Conservation (phyloP, 2,888 invertebrate genomes). For the Drosophila yooni region DNA sequence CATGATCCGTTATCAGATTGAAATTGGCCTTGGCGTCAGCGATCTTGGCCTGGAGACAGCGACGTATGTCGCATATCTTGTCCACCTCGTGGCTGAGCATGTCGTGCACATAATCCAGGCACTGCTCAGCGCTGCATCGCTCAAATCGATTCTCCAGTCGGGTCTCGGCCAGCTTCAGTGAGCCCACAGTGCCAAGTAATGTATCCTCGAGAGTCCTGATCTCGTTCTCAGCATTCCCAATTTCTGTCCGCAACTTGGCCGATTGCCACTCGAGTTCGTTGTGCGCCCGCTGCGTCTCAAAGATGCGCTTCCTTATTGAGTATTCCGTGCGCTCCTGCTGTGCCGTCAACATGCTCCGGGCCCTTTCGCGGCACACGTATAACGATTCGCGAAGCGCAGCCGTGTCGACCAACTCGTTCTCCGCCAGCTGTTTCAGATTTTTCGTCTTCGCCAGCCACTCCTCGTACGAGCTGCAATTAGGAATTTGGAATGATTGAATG, state of each 20-base stretch:
- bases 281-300: constrained; percentile 93
- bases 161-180: constrained; percentile 93
- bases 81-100: constrained; percentile 90
- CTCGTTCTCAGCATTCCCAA: constrained; percentile 91
- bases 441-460: constrained; percentile 93
- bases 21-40: constrained; percentile 90
- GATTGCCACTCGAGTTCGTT: constrained; percentile 96
- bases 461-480: constrained; percentile 88
- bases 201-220: constrained; percentile 91
- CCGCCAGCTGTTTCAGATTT: constrained; percentile 90
- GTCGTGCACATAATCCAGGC: constrained; percentile 90
- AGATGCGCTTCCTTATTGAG: constrained; percentile 93
- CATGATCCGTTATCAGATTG: constrained; percentile 89
- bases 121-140: constrained; percentile 91
- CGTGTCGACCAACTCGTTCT: constrained; percentile 92
- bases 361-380: constrained; percentile 92
- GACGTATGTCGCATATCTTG: constrained; percentile 88
- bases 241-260: constrained; percentile 90
- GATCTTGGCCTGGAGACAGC: constrained; percentile 88
- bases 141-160: constrained; percentile 93
- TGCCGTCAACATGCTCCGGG: constrained; percentile 91
- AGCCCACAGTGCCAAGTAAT: constrained; percentile 90
- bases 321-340: constrained; percentile 95
- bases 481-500: neutral
- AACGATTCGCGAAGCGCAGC: constrained; percentile 91